Conservation (phyloP, 2,888 invertebrate species). For the Orthosia incerta region DNA sequence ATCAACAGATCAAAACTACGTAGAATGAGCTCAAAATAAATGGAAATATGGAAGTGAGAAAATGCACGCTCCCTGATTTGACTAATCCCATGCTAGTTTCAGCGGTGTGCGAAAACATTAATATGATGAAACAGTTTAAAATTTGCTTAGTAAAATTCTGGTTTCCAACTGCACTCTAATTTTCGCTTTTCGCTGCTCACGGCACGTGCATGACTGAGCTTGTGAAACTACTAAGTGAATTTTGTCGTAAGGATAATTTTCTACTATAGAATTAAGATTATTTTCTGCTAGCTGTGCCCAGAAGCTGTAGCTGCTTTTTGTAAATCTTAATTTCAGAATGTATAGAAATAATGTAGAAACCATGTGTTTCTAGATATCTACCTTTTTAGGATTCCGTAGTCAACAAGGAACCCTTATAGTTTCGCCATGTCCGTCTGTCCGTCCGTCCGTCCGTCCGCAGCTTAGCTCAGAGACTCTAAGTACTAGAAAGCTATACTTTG, state of each 20-base stretch:
- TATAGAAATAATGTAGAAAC: too few relatives aligned
- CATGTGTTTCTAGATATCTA: too few relatives aligned
- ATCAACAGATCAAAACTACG: slow-evolving; percentile 26
- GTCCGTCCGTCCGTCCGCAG: too few relatives aligned
- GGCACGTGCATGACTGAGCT: slow-evolving; percentile 18
- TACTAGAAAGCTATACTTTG: too few relatives aligned
- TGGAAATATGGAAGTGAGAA: slow-evolving; percentile 20
- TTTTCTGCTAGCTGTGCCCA: not conserved
- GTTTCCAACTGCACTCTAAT: slow-evolving; percentile 46
- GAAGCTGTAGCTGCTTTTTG: not conserved
- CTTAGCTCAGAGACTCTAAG: too few relatives aligned
- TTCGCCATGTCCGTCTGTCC: too few relatives aligned
- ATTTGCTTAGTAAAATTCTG: slow-evolving; percentile 47
- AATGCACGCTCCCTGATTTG: slow-evolving; percentile 32
- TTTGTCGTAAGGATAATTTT: slow-evolving; percentile 23
- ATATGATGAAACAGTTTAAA: slow-evolving; percentile 52
- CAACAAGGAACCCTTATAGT: too few relatives aligned
- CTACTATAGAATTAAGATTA: slow-evolving; percentile 23
- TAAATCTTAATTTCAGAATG: not conserved
- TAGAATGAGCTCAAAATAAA: slow-evolving; percentile 20
- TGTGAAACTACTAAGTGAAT: slow-evolving; percentile 35
- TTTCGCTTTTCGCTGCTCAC: slow-evolving; percentile 40
- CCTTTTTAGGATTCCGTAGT: too few relatives aligned
- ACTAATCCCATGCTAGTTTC: slow-evolving; percentile 39
- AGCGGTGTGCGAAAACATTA: slow-evolving; percentile 42